phyloP scores from a whole-genome alignment of 2,113 vertebrate genomes.

The Platanista minor region DNA sequence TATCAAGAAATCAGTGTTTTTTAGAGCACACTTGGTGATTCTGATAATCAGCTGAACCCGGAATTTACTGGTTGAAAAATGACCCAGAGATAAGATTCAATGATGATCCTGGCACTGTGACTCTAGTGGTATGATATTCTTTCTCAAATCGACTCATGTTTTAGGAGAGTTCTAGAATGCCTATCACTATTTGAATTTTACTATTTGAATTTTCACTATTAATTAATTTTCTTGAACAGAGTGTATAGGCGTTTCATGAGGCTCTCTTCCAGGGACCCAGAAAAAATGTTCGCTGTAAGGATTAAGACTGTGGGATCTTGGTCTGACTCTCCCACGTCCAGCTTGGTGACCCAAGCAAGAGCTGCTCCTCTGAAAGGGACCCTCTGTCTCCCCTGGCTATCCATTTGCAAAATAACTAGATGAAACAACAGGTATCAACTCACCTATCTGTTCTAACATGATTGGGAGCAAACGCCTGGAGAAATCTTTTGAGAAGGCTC shows the following conservation, averaged over 20 bases:
- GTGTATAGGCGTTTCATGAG: not conserved
- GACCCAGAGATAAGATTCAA: not conserved
- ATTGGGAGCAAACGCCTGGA: not conserved
- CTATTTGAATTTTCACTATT: not conserved
- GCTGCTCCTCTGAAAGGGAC: accelerated
- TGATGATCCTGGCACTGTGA: not conserved
- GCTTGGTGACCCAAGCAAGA: not conserved
- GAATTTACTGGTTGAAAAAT: not conserved
- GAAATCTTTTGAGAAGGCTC: not conserved
- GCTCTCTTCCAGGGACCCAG: not conserved
- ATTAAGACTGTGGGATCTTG: not conserved
- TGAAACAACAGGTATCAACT: not conserved
- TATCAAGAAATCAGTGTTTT: not conserved
- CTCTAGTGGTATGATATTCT: not conserved
- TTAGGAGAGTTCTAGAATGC: not conserved
- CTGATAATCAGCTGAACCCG: not conserved
- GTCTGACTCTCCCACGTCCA: accelerated
- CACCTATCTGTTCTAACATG: not conserved
- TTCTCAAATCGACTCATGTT: not conserved
- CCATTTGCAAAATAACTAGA: not conserved
- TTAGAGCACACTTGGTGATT: not conserved
- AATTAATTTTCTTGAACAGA: not conserved
- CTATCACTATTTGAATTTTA: not conserved
- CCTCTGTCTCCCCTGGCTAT: not conserved
- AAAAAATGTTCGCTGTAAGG: not conserved